Evolutionary conservation across 2,797 vertebrate species (phyloP), one percentile per base, ranked within the genome.

Genomic region (Smutsia temminckii): DNA sequence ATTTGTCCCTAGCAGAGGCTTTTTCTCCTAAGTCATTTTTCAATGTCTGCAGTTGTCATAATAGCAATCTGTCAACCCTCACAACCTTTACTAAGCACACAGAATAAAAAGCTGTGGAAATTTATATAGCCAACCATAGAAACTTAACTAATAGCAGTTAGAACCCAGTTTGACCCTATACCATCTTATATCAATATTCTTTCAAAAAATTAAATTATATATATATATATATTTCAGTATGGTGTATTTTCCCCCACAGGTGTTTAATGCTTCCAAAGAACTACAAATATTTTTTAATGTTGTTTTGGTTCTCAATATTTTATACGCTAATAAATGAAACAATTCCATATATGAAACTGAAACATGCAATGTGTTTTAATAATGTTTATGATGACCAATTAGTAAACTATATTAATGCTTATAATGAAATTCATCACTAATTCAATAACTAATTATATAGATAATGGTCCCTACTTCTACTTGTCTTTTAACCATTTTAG

Each of bases 1-100:
- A 88, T 91, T 92, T 93, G 66, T 93, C 37, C 29, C 63, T 14
- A 86, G 37, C 55, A 51, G 40, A 89, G 34, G 16, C 46, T 86
- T 23, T 91, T 95, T 97, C 85, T 93, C 81, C 49, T 68, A 68
- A 77, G 91, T 89, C 74, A 95, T 97, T 96, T 91, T 95, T 96
- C 92, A 96, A 53, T 87, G 74, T 93, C 85, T 87, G 25, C 51
- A 89, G 17, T 51, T 23, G 92, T 91, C 96, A 95, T 92, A 96
- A 96, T 74, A 92, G 93, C 92, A 89, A 94, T 97, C 55, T 61
- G 81, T 96, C 93, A 95, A 74, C 20, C 37, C 69, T 37, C 3
- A 20, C 84, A 95, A 94, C 77, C 86, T 96, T 84, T 61, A 92
- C 74, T 46, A 86, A 90, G 55, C n/a, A 93, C 46, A 75, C 37